Conservation (phyloP, 2,797 vertebrate species). For the Melanotaenia nigrans region DNA sequence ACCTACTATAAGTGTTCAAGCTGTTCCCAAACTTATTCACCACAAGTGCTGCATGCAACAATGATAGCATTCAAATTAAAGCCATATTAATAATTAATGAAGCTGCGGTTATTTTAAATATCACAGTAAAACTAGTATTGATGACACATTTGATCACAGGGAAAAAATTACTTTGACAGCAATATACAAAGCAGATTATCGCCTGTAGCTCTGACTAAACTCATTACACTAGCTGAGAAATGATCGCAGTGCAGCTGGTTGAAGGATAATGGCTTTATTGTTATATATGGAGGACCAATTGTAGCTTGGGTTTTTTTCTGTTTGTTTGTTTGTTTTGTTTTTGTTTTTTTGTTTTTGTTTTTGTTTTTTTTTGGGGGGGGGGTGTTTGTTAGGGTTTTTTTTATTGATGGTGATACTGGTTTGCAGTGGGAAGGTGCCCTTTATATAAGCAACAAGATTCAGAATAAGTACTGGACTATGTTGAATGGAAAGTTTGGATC, state of each 20-base stretch:
- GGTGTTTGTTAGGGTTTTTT: no score
- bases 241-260: conserved; percentile 1
- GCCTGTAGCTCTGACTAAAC: conserved; percentile 7
- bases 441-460: no score
- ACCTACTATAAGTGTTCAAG: conserved; percentile 57
- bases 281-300: not conserved
- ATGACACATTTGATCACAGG: conserved; percentile 41
- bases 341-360: no score
- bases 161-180: not conserved
- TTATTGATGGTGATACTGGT: no score
- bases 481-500: no score
- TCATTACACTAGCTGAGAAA: conserved; percentile 1
- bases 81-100: conserved; percentile 49
- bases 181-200: conserved; percentile 21
- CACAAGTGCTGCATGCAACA: conserved; percentile 23
- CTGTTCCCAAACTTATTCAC: conserved; percentile 45
- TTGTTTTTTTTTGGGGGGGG: no score
- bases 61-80: conserved; percentile 27
- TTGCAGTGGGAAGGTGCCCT: no score
- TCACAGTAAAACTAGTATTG: conserved; percentile 33
- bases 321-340: no score
- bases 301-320: not conserved
- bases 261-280: conserved; percentile 11
- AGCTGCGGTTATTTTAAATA: conserved; percentile 32
- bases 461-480: no score